A percentile compares a stretch with the other conserved stretches of the same genome.
These are phyloP conservation scores for Bembecia ichneumoniformis DNA, from an alignment of 2,888 invertebrate genomes.

Conservation along the genomic window DNA sequence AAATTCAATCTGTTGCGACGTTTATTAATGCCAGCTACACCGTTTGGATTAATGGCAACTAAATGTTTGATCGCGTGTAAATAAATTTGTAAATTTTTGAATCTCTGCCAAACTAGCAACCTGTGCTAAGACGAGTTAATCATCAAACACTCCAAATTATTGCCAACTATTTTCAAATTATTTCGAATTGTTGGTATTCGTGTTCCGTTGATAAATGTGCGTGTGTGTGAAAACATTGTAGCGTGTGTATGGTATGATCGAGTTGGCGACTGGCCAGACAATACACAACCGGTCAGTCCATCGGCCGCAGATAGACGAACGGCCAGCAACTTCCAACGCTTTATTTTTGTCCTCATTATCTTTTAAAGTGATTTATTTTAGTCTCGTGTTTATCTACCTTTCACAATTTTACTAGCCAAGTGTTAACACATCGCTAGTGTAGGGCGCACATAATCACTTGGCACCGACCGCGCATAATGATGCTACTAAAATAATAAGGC, in stretches of 20 bases:
- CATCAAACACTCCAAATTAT: constrained; percentile 17
- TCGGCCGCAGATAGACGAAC: constrained; percentile 49
- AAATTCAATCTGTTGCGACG: not conserved
- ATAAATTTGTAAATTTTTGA: constrained; percentile 51
- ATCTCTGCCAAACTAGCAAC: constrained; percentile 37
- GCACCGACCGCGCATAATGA: constrained; percentile 33
- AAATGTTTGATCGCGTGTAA: constrained; percentile 29
- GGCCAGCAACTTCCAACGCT: constrained; percentile 57
- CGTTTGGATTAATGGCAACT: constrained; percentile 21
- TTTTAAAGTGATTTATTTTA: constrained; percentile 64
- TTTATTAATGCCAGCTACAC: too few species aligned
- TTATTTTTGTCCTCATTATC: constrained; percentile 70
- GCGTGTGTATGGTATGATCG: constrained; percentile 40
- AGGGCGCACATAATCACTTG: constrained; percentile 56
- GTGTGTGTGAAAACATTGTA: constrained; percentile 29
- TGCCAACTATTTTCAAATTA: constrained; percentile 14
- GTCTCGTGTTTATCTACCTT: constrained; percentile 34
- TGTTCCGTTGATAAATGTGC: constrained; percentile 1
- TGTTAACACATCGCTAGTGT: constrained; percentile 51
- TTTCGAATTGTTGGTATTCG: not conserved
- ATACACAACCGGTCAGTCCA: constrained; percentile 37
- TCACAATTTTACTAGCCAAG: constrained; percentile 39
- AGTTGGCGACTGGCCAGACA: constrained; percentile 49
- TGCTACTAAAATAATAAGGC: too few species aligned
- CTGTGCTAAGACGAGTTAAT: constrained; percentile 35